Base-by-base conservation (phyloP, 30 jellyfish, hydroid and myxozoan species). In the Catostylus mosaicus region DNA sequence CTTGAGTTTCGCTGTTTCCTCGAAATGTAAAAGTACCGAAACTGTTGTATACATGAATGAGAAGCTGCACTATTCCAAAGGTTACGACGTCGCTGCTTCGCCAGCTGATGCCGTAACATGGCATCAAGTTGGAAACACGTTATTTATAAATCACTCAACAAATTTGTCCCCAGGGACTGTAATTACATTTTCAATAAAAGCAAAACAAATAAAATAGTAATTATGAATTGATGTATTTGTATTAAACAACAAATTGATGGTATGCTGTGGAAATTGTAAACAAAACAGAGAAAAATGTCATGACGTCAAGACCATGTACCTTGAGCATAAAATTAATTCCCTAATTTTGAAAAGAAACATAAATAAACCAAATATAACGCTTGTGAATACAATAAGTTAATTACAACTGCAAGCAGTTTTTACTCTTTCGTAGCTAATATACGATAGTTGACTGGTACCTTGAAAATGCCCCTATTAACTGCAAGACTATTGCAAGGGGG, bases 41-140 rank as follows among this genome's bases (percentile, higher is more conserved):
- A 80, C 96, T 11, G 50, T 78, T 46, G 87, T 93, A 32, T 93
- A 93, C 77, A 40, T 86, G 67, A 93, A 93, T 67, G 67, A 70
- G 57, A 78, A 80, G 54, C 64, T 87, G 78, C 98, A 93, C 65
- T 93, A 93, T 77, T 96, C 97, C 26, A 46, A 66, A 19, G 98
- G 98, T 7, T 77, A 60, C 68, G 9, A 29, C 1, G 86, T 51
- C 23, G 64, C 40, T 19, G 77, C 83, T 8, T 26, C 88, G 66
- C 98, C 97, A 24, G 9, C 77, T 30, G 89, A 32, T 60, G 37
- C 62, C 20, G 89, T 52, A 22, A 46, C 82, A 5, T 82, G 89
- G 94, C 80, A 67, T 31, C 85, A 60, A 47, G 63, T 38, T 77
- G 98, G 96, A 16, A 84, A 77, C 43, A 51, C 31, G 36, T 40